Conservation (phyloP, 37 sponge, comb jelly and placozoan species). For the Mnemiopsis leidyi region DNA sequence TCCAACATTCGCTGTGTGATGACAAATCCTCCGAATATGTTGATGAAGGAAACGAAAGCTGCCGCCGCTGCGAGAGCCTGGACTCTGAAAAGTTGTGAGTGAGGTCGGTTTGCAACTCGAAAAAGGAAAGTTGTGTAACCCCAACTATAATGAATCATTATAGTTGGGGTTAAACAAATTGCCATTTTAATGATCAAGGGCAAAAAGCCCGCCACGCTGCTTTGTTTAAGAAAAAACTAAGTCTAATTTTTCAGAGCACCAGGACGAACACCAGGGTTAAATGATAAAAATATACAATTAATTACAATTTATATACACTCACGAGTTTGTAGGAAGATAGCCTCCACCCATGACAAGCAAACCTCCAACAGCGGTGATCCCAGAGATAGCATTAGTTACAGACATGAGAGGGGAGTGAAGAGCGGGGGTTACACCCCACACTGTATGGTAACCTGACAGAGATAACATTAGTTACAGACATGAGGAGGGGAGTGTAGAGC, state of each 20-base stretch:
- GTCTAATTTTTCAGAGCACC: too few species aligned
- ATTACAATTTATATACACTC: too few species aligned
- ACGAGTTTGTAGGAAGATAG: slow-evolving; percentile 74
- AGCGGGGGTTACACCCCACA: slow-evolving; percentile 93
- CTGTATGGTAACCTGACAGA: slow-evolving; percentile 78
- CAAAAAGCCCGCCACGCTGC: too few species aligned
- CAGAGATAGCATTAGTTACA: slow-evolving; percentile 95
- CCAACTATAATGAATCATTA: too few species aligned
- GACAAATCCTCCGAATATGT: slow-evolving; percentile 93
- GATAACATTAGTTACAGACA: too few species aligned
- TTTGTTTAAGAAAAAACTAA: too few species aligned
- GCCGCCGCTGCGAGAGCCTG: slow-evolving; percentile 80
- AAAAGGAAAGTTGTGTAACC: too few species aligned
- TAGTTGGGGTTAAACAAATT: too few species aligned
- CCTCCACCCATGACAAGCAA: slow-evolving; percentile 87
- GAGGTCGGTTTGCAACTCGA: too few species aligned
- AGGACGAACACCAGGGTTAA: too few species aligned
- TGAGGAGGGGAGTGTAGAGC: not conserved
- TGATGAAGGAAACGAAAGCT: slow-evolving; percentile 90
- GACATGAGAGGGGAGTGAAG: slow-evolving; percentile 98
- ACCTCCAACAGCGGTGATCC: slow-evolving; percentile 93
- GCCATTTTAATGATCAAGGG: too few species aligned
- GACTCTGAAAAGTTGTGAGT: slow-evolving; percentile 50
- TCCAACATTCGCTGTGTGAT: slow-evolving; percentile 92
- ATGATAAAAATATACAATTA: too few species aligned